phyloP scores from a whole-genome alignment of 2,888 invertebrate species.

The Tenthredo mesomela region DNA sequence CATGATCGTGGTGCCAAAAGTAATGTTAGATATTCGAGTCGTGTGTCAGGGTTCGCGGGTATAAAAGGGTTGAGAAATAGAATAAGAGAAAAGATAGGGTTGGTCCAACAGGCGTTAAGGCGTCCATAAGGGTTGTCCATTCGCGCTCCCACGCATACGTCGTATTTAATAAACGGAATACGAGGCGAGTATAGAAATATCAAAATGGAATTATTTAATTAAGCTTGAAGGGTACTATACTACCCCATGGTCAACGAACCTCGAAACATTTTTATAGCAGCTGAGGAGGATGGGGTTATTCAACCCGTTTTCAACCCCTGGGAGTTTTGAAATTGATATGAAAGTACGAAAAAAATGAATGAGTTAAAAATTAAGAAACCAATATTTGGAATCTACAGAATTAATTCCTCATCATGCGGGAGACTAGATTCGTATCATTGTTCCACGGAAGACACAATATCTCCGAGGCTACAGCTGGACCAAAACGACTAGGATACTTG shows the following conservation, averaged over 20 bases:
- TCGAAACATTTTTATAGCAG: not conserved
- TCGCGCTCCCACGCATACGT: not conserved
- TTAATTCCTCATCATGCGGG: not conserved
- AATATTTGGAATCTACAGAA: not conserved
- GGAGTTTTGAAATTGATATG: not conserved
- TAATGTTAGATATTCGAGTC: slow-evolving; percentile 23
- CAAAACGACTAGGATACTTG: not conserved
- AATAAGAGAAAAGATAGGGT: not conserved
- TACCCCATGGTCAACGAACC: not conserved
- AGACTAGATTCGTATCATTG: not conserved
- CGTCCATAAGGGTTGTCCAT: not conserved
- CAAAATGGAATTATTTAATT: slow-evolving; percentile 38
- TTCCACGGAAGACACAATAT: slow-evolving; percentile 5
- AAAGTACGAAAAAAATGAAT: not conserved
- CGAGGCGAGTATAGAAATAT: not conserved
- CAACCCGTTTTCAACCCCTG: not conserved
- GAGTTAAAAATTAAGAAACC: not conserved
- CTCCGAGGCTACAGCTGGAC: slow-evolving; percentile 25
- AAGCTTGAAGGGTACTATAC: not conserved
- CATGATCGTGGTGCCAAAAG: not conserved
- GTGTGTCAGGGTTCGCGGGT: not conserved
- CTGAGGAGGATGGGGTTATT: not conserved
- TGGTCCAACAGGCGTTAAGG: not conserved
- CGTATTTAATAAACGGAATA: slow-evolving; percentile 44
- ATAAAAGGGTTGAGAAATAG: slow-evolving; percentile 8